These are phyloP conservation scores for Sinocyclocheilus anophthalmus DNA, from an alignment of 2,113 vertebrate genomes.

Conservation along the genomic window DNA sequence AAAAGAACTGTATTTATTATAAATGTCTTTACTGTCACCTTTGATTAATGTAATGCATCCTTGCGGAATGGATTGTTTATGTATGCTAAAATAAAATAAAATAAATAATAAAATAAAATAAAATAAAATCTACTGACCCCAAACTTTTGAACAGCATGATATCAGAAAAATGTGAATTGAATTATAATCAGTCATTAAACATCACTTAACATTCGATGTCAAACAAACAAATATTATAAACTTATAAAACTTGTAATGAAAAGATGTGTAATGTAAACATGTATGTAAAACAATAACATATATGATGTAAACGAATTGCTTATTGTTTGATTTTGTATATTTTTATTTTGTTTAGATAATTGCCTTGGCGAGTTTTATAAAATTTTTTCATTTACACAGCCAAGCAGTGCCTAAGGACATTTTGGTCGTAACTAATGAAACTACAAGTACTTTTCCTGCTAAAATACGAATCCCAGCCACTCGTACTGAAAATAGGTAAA, in stretches of 20 bases:
- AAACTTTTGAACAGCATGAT: neutral
- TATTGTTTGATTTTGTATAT: neutral
- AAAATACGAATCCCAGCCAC: neutral
- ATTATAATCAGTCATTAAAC: neutral
- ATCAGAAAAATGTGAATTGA: neutral
- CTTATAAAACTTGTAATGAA: too few relatives aligned
- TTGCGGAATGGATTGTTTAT: neutral
- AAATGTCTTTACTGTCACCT: neutral
- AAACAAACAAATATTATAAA: neutral
- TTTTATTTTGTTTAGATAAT: neutral
- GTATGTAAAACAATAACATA: neutral
- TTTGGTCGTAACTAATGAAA: neutral
- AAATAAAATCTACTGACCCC: too few relatives aligned
- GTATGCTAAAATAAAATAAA: neutral
- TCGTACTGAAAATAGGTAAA: slow-evolving; percentile 13
- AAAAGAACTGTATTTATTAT: neutral
- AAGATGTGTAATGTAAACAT: too few relatives aligned
- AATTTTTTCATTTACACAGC: too few relatives aligned
- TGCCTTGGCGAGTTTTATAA: neutral
- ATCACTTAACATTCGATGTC: neutral
- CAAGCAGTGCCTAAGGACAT: slow-evolving; percentile 15
- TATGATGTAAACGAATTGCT: neutral
- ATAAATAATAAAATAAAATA: neutral
- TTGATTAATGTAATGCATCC: neutral
- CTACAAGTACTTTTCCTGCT: neutral